phyloP scores from a whole-genome alignment of 2,888 invertebrate species.

The Micoletzkya japonica region DNA sequence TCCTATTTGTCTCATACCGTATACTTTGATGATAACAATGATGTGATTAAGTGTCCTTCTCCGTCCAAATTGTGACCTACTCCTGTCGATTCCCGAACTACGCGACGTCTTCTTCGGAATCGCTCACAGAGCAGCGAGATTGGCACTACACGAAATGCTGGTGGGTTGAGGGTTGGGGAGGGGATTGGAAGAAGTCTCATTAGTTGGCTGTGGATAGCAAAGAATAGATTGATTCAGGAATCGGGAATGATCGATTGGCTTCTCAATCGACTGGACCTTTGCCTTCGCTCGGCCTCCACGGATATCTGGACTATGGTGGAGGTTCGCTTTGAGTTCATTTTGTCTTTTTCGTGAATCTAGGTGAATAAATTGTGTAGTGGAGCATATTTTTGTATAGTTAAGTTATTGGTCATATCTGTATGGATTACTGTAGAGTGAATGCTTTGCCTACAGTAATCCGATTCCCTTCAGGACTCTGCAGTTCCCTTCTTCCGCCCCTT shows the following conservation, averaged over 20 bases:
- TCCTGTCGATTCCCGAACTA: conserved; percentile 6
- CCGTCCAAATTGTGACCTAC: conserved; percentile 27
- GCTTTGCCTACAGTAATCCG: background rate
- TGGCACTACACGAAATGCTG: conserved; percentile 2
- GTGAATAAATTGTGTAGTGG: background rate
- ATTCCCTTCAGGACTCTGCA: conserved; percentile 20
- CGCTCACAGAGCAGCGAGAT: background rate
- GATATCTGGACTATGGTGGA: conserved; percentile 28
- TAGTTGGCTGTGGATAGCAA: background rate
- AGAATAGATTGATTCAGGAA: conserved; percentile 8
- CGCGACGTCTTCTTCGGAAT: conserved; percentile 27
- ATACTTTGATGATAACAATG: background rate
- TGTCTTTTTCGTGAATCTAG: background rate
- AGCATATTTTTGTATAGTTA: background rate
- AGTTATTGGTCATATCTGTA: background rate
- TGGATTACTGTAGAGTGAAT: no score
- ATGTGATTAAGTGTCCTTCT: background rate
- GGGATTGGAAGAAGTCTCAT: background rate
- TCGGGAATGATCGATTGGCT: conserved; percentile 26
- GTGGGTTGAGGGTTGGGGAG: background rate
- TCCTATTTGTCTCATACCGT: background rate
- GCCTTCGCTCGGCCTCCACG: conserved; percentile 8
- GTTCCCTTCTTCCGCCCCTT: conserved; percentile 24
- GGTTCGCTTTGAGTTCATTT: background rate
- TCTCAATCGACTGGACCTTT: conserved; percentile 15